These are phyloP conservation scores for Delichon dasypus DNA, from an alignment of 2,797 vertebrate species.

Conservation along the genomic window DNA sequence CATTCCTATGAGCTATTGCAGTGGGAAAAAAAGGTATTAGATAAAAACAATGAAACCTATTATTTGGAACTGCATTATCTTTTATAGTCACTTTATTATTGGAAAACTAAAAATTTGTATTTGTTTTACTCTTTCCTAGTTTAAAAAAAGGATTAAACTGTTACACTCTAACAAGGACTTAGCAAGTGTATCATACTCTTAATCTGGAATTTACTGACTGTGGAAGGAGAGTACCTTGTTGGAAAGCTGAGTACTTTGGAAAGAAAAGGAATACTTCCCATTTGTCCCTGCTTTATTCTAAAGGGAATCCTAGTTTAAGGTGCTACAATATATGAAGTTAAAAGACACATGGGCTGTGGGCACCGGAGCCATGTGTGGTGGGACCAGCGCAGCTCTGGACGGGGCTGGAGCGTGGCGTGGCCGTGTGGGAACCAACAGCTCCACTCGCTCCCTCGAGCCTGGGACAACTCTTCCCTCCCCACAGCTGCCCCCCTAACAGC, in stretches of 20 bases:
- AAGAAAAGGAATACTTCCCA: background rate
- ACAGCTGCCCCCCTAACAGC: background rate
- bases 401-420: rapidly evolving
- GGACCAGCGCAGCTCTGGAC: background rate
- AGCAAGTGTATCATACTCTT: background rate
- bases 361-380: background rate
- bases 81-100: background rate
- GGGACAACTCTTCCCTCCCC: background rate
- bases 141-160: background rate
- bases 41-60: background rate
- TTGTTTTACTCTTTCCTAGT: background rate
- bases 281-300: background rate
- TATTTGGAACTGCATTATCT: background rate
- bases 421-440: rapidly evolving
- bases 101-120: background rate
- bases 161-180: background rate
- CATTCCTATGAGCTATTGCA: background rate
- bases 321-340: background rate
- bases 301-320: background rate
- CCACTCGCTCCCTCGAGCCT: rapidly evolving
- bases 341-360: background rate
- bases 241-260: background rate
- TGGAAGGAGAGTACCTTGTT: background rate
- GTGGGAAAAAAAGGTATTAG: background rate
- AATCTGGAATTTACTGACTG: background rate